Evolutionary conservation across 1,140 invertebrate genomes (phyloP), one percentile per base, ranked within the genome.

Genomic region (Trachymyrmex cornetzi): DNA sequence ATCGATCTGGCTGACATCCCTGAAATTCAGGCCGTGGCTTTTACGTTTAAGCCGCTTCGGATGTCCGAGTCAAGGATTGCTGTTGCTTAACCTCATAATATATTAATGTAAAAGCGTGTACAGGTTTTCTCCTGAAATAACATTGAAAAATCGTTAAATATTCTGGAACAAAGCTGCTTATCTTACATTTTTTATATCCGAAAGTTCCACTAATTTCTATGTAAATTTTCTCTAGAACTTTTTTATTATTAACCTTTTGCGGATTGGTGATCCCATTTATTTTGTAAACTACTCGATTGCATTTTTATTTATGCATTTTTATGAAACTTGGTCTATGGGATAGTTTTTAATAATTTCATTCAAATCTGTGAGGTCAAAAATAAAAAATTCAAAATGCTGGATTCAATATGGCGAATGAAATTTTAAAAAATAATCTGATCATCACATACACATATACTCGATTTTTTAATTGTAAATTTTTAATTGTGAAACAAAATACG

Each of bases 11-110:
- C n/a, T 27, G 66, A 55, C 48, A 69, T 85, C 81, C 27, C 44
- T 24, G 87, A 90, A 88, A 90, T 90, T 81, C 61, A 90, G 89
- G 89, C 87, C 89, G 89, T 44, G 66, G n/a, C 72, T 85, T 87
- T 71, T 69, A 53, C 22, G 50, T 19, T 55, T 69, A 30, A 48
- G 16, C 44, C 34, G 22, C 55, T 53, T 67, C 61, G 44, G 19
- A 19, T 16, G 48, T 7, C 30, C 30, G 34, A 81, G 48, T 44
- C 79, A 44, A 27, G 53, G 53, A 61, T 59, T 50, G 30, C 22
- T 12, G 34, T 66, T 55, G 14, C 22, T 27, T 81, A 38, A 44
- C 22, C 5, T 79, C n/a, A 79, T 64, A 34, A 64, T 4, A n/a
- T 34, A 44, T 71, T 44, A 27, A 81, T 44, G 64, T 30, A 22